Conservation (phyloP, 2,888 invertebrate species). For the Heliconius cydno region DNA sequence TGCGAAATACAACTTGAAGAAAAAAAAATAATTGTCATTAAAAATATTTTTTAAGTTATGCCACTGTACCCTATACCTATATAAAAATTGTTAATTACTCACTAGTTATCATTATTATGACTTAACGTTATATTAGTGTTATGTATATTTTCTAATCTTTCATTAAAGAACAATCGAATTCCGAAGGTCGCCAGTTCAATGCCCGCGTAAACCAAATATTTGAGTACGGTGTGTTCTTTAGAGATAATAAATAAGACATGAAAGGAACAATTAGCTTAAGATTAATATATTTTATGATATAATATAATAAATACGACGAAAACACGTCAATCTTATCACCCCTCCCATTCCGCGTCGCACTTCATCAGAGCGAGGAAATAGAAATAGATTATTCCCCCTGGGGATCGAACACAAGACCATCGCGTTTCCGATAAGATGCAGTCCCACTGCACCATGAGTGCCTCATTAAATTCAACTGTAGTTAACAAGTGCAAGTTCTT, state of each 20-base stretch:
- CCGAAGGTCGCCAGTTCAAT: slow-evolving; percentile 10
- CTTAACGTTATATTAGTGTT: not conserved
- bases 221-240: not conserved
- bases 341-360: too few relatives aligned
- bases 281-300: not conserved
- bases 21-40: not conserved
- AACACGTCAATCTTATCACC: too few relatives aligned
- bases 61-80: not conserved
- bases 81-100: not conserved
- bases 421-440: too few relatives aligned
- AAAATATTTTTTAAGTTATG: not conserved
- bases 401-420: too few relatives aligned
- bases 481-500: not conserved
- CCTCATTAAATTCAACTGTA: too few relatives aligned
- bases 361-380: too few relatives aligned
- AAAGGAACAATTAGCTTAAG: not conserved
- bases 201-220: not conserved
- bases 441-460: too few relatives aligned
- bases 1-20: not conserved
- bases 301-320: too few relatives aligned
- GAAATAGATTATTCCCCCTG: too few relatives aligned
- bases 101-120: not conserved
- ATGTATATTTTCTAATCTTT: not conserved
- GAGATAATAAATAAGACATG: not conserved
- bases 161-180: not conserved